Conservation (phyloP, 2,113 vertebrate genomes). For the Phylloscopus whistleri region DNA sequence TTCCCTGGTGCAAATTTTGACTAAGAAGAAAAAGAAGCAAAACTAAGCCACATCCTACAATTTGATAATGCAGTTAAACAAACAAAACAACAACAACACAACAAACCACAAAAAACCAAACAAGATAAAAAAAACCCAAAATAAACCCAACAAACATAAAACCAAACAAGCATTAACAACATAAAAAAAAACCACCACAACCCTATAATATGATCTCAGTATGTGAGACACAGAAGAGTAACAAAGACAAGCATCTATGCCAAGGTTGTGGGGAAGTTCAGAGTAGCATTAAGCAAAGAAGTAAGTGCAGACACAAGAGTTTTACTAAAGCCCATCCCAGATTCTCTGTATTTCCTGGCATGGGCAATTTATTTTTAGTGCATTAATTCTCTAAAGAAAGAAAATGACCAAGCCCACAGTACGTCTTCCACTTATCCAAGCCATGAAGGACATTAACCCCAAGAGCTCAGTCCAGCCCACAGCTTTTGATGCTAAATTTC, state of each 20-base stretch:
- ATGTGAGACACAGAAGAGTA: background rate
- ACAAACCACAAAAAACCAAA: too few relatives aligned
- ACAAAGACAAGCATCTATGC: background rate
- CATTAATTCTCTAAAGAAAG: background rate
- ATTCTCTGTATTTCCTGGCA: background rate
- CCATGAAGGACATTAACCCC: background rate
- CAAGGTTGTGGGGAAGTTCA: background rate
- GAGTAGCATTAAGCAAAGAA: background rate
- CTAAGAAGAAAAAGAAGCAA: background rate
- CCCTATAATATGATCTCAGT: background rate
- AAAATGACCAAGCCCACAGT: background rate
- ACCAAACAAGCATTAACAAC: background rate
- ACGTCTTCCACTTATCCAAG: background rate
- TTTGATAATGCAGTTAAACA: background rate
- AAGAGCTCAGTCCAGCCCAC: background rate
- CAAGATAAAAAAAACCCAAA: too few relatives aligned
- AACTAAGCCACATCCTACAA: background rate
- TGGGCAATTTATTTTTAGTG: background rate
- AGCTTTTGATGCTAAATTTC: background rate
- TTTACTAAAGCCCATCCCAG: background rate
- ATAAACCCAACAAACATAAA: background rate
- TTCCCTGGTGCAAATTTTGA: background rate
- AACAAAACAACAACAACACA: too few relatives aligned
- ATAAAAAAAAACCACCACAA: background rate
- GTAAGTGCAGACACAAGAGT: background rate